phyloP scores from a whole-genome alignment of 2,888 invertebrate species.

The Dendrolimus pini region DNA sequence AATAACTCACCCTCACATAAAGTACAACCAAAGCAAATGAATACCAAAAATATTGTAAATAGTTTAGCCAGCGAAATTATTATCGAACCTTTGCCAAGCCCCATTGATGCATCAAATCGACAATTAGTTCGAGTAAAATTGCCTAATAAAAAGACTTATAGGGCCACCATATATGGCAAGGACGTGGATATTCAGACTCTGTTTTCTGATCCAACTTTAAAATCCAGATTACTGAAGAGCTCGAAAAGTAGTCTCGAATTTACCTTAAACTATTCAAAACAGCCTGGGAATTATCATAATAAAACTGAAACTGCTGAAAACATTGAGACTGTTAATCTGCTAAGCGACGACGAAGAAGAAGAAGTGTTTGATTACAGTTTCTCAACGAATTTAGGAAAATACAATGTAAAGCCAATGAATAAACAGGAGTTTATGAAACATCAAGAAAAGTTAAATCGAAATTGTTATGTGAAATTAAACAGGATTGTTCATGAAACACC shows the following conservation, averaged over 20 bases:
- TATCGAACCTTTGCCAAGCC: constrained; percentile 34
- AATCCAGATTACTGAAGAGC: constrained; percentile 31
- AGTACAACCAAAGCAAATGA: constrained; percentile 1
- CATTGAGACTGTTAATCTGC: constrained; percentile 50
- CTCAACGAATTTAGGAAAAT: constrained; percentile 49
- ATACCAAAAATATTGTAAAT: constrained; percentile 13
- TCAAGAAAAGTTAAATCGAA: constrained; percentile 38
- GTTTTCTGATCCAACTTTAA: constrained; percentile 41
- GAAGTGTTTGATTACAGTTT: constrained; percentile 17
- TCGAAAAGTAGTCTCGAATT: neutral
- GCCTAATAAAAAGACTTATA: constrained; percentile 46
- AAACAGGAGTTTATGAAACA: constrained; percentile 31
- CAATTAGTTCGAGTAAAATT: constrained; percentile 41
- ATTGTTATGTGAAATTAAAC: constrained; percentile 37
- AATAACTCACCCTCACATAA: constrained; percentile 1
- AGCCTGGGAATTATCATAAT: too few relatives aligned
- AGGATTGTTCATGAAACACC: constrained; percentile 14
- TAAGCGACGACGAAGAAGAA: constrained; percentile 60
- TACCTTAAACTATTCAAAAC: too few relatives aligned
- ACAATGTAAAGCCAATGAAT: constrained; percentile 25
- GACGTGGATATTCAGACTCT: constrained; percentile 37
- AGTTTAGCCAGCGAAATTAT: constrained; percentile 25
- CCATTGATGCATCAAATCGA: constrained; percentile 24
- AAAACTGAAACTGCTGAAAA: too few relatives aligned
- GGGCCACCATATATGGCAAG: constrained; percentile 48